These are phyloP conservation scores for Coenonympha arcania DNA, from an alignment of 2,888 invertebrate genomes.

Conservation along the genomic window DNA sequence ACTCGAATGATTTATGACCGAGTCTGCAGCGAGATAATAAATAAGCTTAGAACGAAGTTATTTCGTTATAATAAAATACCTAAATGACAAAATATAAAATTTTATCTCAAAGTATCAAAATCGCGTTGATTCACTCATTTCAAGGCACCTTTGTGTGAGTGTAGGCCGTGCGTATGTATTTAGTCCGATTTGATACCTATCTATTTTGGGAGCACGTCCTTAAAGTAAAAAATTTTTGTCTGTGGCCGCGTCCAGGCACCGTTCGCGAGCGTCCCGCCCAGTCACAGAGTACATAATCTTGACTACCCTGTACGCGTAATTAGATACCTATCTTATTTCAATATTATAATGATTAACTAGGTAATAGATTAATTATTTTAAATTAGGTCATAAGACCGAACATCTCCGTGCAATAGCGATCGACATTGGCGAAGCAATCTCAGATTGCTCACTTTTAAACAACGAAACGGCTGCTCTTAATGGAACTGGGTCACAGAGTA, in stretches of 20 bases:
- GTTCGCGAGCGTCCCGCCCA: constrained; percentile 49
- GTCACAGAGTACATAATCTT: constrained; percentile 67
- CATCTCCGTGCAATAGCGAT: constrained; percentile 44
- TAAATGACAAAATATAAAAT: no score
- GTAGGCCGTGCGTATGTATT: no score
- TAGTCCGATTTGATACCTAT: no score
- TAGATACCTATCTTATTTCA: constrained; percentile 64
- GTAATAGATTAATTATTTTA: constrained; percentile 54
- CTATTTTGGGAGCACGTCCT: no score
- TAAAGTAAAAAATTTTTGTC: no score
- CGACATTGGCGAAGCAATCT: constrained; percentile 26
- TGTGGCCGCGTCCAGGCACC: constrained; percentile 21
- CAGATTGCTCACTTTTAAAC: constrained; percentile 2
- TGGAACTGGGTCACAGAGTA: neutral
- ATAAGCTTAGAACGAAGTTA: no score
- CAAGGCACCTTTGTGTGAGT: no score
- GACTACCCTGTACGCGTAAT: constrained; percentile 73
- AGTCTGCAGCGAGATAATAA: no score
- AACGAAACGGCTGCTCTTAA: neutral
- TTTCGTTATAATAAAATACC: no score
- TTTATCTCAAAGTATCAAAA: no score
- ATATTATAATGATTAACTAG: constrained; percentile 58
- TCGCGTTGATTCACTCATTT: no score
- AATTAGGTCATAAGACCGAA: constrained; percentile 46
- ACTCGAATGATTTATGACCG: no score